Conservation (phyloP, 2,113 vertebrate species). For the Passer domesticus region DNA sequence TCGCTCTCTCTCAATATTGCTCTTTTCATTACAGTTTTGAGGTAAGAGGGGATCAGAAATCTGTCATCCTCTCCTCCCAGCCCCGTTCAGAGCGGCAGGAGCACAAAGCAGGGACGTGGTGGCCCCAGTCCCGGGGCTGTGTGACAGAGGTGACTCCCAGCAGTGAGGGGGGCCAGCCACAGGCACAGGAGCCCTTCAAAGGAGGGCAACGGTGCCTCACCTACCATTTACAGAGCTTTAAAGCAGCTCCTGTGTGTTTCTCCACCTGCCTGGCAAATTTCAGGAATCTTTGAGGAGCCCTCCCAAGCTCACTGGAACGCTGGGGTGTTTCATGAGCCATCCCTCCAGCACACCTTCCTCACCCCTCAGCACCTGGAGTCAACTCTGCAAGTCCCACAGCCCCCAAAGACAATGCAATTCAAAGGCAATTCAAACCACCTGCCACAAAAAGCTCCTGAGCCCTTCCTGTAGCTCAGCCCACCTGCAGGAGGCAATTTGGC, state of each 20-base stretch:
- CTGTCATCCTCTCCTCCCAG: neutral
- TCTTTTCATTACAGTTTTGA: neutral
- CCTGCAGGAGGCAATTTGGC: neutral
- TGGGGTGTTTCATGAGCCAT: fast-evolving
- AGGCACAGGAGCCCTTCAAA: fast-evolving
- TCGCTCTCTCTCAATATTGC: neutral
- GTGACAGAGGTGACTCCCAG: neutral
- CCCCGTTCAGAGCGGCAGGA: neutral
- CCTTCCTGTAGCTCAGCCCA: fast-evolving
- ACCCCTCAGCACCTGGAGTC: neutral
- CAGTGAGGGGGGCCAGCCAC: neutral
- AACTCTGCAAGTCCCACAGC: neutral
- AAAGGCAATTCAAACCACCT: neutral
- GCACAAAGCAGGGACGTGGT: neutral
- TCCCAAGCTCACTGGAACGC: neutral
- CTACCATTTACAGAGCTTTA: neutral
- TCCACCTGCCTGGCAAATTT: neutral
- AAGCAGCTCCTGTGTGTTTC: neutral
- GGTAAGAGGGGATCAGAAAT: neutral
- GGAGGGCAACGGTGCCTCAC: fast-evolving
- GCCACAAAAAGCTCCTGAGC: neutral
- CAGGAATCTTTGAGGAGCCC: neutral
- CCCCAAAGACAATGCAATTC: neutral
- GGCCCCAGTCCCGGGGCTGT: fast-evolving
- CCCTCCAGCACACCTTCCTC: neutral